Evolutionary conservation across 2,797 vertebrate genomes (phyloP).

Genomic region (Pseudopleuronectes americanus): DNA sequence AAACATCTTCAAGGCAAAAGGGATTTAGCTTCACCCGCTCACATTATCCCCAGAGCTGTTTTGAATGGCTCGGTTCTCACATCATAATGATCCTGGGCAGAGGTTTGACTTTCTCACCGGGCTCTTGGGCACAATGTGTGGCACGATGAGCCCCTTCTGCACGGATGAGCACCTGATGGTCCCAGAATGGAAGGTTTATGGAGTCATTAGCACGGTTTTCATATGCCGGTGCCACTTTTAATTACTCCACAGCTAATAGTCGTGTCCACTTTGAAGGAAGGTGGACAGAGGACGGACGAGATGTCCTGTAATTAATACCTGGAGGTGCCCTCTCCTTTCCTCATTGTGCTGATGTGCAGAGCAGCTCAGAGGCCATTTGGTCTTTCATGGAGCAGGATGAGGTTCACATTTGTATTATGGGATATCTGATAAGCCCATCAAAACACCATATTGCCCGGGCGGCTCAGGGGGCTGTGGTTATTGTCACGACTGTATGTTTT

Average conservation of each 20-base stretch:
- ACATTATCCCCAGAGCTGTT: conserved; percentile 23
- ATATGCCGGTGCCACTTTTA: conserved; percentile 77
- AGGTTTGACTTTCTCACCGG: conserved; percentile 22
- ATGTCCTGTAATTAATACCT: conserved; percentile 59
- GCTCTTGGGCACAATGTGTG: no score
- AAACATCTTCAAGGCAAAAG: conserved; percentile 6
- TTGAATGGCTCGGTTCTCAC: conserved; percentile 39
- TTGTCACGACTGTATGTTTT: conserved; percentile 58
- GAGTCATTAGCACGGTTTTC: conserved; percentile 78
- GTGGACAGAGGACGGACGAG: conserved; percentile 32
- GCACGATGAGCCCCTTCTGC: conserved; percentile 70
- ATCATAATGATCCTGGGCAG: conserved; percentile 52
- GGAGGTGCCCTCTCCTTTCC: conserved; percentile 17
- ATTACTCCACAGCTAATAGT: conserved; percentile 69
- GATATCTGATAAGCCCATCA: conserved; percentile 51
- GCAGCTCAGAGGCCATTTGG: conserved; percentile 16
- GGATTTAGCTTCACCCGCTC: conserved; percentile 15
- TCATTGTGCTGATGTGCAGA: background rate
- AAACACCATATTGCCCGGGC: conserved; percentile 39
- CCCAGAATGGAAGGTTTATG: conserved; percentile 76
- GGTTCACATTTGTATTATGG: conserved; percentile 38
- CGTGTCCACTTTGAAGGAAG: conserved; percentile 56
- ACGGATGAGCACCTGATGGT: conserved; percentile 71
- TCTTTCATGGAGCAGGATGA: conserved; percentile 12
- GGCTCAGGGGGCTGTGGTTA: conserved; percentile 38